Conservation (phyloP, 2,113 vertebrate species). For the Grammomys surdaster region DNA sequence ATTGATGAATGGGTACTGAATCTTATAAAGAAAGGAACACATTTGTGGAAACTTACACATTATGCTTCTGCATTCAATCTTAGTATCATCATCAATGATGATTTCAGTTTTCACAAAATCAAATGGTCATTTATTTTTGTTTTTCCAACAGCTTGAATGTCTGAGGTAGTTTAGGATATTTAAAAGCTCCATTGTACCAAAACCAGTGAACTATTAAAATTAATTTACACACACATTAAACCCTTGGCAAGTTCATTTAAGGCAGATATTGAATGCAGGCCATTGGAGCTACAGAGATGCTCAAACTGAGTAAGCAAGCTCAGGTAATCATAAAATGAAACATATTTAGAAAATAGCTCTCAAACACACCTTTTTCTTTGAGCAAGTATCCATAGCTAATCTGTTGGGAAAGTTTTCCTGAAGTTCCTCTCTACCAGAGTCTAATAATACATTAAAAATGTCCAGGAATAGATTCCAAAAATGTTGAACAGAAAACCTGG, state of each 20-base stretch:
- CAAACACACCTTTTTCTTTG: background rate
- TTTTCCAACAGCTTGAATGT: background rate
- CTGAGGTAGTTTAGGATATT: background rate
- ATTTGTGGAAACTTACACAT: background rate
- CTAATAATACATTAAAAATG: conserved; percentile 25
- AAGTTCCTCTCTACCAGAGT: background rate
- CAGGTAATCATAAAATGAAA: background rate
- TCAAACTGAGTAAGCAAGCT: background rate
- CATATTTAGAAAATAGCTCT: background rate
- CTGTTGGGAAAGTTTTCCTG: conserved; percentile 10
- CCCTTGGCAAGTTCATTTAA: background rate
- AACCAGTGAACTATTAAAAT: background rate
- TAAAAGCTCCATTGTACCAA: background rate
- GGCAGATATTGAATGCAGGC: background rate
- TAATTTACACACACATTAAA: background rate
- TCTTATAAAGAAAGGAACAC: background rate
- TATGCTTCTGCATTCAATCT: background rate
- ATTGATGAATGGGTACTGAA: background rate
- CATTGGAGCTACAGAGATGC: background rate
- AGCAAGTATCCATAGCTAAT: background rate
- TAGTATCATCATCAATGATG: background rate
- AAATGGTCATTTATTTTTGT: background rate
- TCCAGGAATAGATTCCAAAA: background rate
- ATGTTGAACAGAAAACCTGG: background rate
- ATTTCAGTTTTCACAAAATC: background rate